Evolutionary conservation across 2,113 vertebrate genomes (phyloP), one percentile per base, ranked within the genome.

Genomic region (Rhinolophus ferrumequinum): DNA sequence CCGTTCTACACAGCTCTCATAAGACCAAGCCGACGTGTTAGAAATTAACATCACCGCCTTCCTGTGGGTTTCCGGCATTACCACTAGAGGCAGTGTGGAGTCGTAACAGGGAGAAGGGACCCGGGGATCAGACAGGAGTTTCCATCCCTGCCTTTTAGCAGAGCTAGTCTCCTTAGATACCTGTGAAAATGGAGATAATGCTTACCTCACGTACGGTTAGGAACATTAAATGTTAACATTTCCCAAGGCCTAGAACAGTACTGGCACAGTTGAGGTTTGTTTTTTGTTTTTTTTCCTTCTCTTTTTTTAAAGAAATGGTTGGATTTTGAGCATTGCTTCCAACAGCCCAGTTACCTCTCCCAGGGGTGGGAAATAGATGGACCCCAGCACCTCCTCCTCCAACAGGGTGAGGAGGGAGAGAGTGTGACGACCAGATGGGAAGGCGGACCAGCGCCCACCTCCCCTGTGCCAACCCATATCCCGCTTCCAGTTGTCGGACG

Each of bases 401-500:
- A 6, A 50, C 67, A 44, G 47, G 26, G 41, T 64, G 38, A 5
- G 2, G 21, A 12, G 62, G 19, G 33, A 22, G 33, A 70, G 50
- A 80, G 44, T 2, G 4, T 2, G 10, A 18, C 1, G 26, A 26
- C 6, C 60, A 7, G 28, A 35, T 22, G 13, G 21, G 19, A 38
- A 16, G 14, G 5, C 0, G 4, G 52, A 38, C 41, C 50, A 14
- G n/a, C 7, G 5, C 15, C 22, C 22, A 16, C 11, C 21, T 44
- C 70, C 35, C 38, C 11, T 6, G 44, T 21, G 73, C 93, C 93
- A 76, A 6, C 38, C 2, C 35, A 1, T 6, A 26, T 7, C 13
- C 44, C 7, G 98, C 88, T 99, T 97, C 98, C 98, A 92, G 22
- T 73, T 99, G 93, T 95, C 98, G 0, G 99, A 99, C 93, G 99